Evolutionary conservation across 2,797 vertebrate genomes (phyloP).

Genomic region (Hirundo rustica): DNA sequence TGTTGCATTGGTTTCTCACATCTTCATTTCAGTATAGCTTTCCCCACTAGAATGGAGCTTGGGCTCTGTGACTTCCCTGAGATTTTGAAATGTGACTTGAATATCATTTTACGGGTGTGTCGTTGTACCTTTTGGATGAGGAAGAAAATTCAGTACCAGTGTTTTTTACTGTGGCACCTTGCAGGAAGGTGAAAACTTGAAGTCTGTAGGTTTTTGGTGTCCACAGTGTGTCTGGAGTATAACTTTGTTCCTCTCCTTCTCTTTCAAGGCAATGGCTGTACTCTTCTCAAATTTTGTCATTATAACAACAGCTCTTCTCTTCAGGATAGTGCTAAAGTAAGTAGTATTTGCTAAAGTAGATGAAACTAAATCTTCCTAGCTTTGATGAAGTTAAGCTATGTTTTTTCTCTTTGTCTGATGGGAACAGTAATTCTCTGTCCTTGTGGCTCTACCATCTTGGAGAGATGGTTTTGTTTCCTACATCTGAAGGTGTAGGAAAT

Average conservation of each 20-base stretch:
- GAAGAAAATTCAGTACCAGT: not conserved
- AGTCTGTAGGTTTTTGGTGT: conserved; percentile 4
- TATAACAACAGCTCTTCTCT: conserved; percentile 96
- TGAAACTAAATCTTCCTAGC: not conserved
- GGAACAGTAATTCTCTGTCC: not conserved
- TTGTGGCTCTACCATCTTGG: not conserved
- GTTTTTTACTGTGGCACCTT: not conserved
- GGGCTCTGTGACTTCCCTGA: not conserved
- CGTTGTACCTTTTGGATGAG: not conserved
- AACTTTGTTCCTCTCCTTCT: conserved; percentile 57
- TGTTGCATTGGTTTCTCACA: not conserved
- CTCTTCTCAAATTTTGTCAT: conserved; percentile 98
- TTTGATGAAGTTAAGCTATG: not conserved
- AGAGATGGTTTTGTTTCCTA: not conserved
- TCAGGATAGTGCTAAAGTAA: conserved; percentile 96
- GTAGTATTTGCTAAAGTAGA: conserved; percentile 66
- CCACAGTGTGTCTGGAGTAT: conserved; percentile 12
- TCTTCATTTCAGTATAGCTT: not conserved
- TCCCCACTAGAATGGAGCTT: not conserved
- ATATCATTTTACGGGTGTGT: not conserved
- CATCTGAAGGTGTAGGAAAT: not conserved
- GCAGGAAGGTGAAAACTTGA: not conserved
- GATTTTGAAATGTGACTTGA: not conserved
- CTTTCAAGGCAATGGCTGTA: conserved; percentile 92
- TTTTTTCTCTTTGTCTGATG: not conserved